phyloP scores from a whole-genome alignment of 2,113 vertebrate genomes.

The Myxocyprinus asiaticus region DNA sequence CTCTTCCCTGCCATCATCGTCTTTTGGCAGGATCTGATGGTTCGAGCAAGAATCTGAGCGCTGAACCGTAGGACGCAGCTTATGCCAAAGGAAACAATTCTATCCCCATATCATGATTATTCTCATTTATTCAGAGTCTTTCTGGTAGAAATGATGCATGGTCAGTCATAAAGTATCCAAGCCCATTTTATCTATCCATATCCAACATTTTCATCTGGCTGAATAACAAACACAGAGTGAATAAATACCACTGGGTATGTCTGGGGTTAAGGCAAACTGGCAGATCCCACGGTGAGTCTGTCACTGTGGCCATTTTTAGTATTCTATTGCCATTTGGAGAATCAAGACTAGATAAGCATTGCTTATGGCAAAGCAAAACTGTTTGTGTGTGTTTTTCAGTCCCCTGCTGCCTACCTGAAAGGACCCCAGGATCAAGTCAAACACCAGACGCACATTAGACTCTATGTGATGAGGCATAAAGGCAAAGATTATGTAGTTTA shows the following conservation, averaged over 20 bases:
- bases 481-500: conserved; percentile 92
- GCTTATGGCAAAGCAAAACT: background rate
- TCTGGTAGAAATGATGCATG: conserved; percentile 25
- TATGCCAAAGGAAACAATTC: too few species aligned
- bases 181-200: conserved; percentile 12
- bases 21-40: too few species aligned
- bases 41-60: too few species aligned
- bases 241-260: conserved; percentile 11
- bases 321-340: conserved; percentile 7
- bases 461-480: conserved; percentile 87
- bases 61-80: too few species aligned
- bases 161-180: conserved; percentile 2
- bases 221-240: conserved; percentile 13
- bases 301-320: conserved; percentile 20
- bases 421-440: conserved; percentile 90
- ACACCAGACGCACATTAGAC: conserved; percentile 80
- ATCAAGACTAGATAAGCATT: conserved; percentile 12
- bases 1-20: too few species aligned
- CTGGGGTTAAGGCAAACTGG: background rate
- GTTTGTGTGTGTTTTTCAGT: conserved; percentile 2
- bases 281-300: conserved; percentile 29
- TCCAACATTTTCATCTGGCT: conserved; percentile 18
- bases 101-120: too few species aligned
- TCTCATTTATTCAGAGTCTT: too few species aligned
- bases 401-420: conserved; percentile 84